Conservation (phyloP, 2,797 vertebrate species). For the Okamejei kenojei region DNA sequence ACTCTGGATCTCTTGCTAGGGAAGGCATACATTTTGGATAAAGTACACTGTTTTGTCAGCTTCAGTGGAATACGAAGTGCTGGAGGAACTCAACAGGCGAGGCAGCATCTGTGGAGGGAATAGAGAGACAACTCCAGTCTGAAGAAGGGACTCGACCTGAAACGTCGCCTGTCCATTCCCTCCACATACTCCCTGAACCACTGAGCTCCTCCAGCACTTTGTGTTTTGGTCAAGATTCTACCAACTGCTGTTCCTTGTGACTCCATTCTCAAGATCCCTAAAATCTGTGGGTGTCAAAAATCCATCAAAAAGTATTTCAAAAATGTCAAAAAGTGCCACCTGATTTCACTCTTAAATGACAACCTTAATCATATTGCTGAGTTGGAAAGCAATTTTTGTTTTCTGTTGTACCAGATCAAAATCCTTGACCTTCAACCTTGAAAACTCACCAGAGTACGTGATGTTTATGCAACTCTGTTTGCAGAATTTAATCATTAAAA, state of each 20-base stretch:
- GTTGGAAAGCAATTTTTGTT: neutral
- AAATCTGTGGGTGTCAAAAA: neutral
- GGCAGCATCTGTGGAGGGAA: no score
- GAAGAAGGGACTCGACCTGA: no score
- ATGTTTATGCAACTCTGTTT: neutral
- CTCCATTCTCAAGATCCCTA: neutral
- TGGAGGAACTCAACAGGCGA: no score
- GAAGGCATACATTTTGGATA: neutral
- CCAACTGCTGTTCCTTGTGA: no score
- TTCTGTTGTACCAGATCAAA: neutral
- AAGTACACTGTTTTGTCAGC: neutral
- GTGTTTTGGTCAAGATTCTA: no score
- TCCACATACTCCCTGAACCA: no score
- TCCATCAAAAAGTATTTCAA: neutral
- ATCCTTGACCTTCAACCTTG: neutral
- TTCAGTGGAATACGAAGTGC: neutral
- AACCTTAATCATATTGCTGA: neutral
- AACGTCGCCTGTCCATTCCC: no score
- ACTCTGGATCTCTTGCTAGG: no score
- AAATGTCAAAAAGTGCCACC: neutral
- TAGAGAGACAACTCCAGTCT: no score
- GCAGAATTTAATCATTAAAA: neutral
- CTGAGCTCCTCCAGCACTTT: no score
- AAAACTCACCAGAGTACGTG: neutral
- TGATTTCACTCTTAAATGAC: neutral